Base-by-base conservation (phyloP, 2,797 vertebrate species). In the Neoniphon sammara region DNA sequence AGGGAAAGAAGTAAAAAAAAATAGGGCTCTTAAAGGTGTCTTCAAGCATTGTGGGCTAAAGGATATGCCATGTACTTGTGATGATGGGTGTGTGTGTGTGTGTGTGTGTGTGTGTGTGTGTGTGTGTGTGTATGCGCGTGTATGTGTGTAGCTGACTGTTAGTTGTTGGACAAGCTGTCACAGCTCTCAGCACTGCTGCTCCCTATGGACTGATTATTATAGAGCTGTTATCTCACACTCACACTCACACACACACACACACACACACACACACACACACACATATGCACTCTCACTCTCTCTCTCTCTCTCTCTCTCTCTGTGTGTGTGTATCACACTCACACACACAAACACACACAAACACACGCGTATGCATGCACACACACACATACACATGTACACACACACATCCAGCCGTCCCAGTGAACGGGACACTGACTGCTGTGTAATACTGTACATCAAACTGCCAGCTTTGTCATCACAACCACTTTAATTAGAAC, bases 401-500 rank as follows among this genome's bases (percentile, higher is more conserved):
- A 23, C 25, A 34, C 20, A 46, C 42, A 63, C 78, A 75, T 15
- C 17, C 6, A 27, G 39, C 46, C 79, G 64, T 60, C 66, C 78
- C 47, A 70, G 66, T 81, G 78, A 77, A 79, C 80, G 69, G 70
- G 83, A 84, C 84, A 70, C 70, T 75, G 87, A 79, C 77, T 85
- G 61, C 81, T 85, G 83, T 83, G 82, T 89, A 84, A 85, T 88
- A 85, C 85, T 80, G 84, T 78, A 87, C 85, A 85, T 88, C 88
- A 87, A 85, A 87, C 83, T 80, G 81, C 50, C 59, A 87, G 83
- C 75, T 85, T 75, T 90, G 78, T 90, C 89, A 91, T 91, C 85
- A 82, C 83, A 84, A 77, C 77, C 84, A 88, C 83, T 90, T 90
- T 91, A 91, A 93, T 93, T 89, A 91, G 86, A 88, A 86, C 76